Evolutionary conservation across 2,888 invertebrate species (phyloP).

Genomic region (Scaptomyza parva): DNA sequence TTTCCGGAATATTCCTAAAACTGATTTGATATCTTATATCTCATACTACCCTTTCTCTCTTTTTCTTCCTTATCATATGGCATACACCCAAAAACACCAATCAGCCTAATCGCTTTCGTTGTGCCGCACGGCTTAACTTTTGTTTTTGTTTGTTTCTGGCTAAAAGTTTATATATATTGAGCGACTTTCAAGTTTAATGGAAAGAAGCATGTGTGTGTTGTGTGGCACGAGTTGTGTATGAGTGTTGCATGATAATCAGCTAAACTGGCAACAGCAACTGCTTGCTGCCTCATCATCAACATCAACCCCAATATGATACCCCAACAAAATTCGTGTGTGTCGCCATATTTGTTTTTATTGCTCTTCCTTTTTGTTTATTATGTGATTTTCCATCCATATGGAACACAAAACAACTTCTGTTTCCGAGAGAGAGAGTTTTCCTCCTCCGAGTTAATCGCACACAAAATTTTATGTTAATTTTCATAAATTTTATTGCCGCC

Average conservation of each 20-base stretch:
- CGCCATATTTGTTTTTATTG: slow-evolving; percentile 81
- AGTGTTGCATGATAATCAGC: slow-evolving; percentile 73
- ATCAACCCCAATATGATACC: slow-evolving; percentile 17
- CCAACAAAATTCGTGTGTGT: slow-evolving; percentile 43
- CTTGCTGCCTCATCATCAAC: slow-evolving; percentile 37
- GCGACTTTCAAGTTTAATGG: slow-evolving; percentile 55
- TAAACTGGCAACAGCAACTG: slow-evolving; percentile 15
- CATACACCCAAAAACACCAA: slow-evolving; percentile 58
- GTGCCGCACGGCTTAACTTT: slow-evolving; percentile 81
- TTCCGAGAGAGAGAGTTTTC: slow-evolving; percentile 53
- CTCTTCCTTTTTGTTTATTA: slow-evolving; percentile 78
- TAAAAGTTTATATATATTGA: slow-evolving; percentile 57
- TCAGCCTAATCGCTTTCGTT: slow-evolving; percentile 82
- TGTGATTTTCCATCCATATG: slow-evolving; percentile 77
- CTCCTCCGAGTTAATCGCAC: slow-evolving; percentile 76
- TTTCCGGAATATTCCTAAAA: neutral
- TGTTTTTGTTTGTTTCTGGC: slow-evolving; percentile 43
- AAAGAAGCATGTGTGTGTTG: slow-evolving; percentile 60
- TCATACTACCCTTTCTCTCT: neutral
- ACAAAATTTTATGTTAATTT: slow-evolving; percentile 82
- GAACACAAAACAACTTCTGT: slow-evolving; percentile 28
- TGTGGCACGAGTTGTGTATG: slow-evolving; percentile 50
- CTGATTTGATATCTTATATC: too few relatives aligned
- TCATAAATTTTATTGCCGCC: slow-evolving; percentile 81
- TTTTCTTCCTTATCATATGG: neutral